These are phyloP conservation scores for Saccopteryx bilineata DNA, from an alignment of 2,113 vertebrate species.

Conservation along the genomic window DNA sequence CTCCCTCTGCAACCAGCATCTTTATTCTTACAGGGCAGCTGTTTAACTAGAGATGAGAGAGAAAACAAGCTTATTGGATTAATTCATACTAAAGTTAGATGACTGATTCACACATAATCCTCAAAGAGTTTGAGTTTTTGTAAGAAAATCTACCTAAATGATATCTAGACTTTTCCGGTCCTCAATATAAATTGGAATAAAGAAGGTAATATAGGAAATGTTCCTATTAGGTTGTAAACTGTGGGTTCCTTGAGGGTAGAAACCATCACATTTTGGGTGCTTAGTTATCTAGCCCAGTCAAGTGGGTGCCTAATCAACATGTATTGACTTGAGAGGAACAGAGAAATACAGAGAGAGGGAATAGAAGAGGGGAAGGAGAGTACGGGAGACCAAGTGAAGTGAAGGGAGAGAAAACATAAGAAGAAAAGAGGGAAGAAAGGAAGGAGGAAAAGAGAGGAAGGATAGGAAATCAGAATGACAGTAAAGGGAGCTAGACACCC, in stretches of 20 bases:
- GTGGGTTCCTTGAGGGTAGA: not conserved
- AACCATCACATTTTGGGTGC: not conserved
- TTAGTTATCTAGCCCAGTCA: not conserved
- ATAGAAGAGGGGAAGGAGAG: not conserved
- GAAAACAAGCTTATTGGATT: not conserved
- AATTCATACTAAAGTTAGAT: conserved; percentile 2
- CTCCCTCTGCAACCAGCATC: not conserved
- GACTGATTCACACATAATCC: not conserved
- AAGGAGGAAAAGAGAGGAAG: not conserved
- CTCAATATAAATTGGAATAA: not conserved
- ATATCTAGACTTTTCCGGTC: not conserved
- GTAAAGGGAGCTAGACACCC: not conserved
- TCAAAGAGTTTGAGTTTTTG: not conserved
- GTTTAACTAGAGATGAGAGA: not conserved
- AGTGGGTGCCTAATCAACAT: not conserved
- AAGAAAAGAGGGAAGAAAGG: not conserved
- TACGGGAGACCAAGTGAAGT: not conserved
- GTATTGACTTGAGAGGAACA: not conserved
- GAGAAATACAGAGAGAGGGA: not conserved
- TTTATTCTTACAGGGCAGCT: not conserved
- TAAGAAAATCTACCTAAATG: not conserved
- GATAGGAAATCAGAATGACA: not conserved
- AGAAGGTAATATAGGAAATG: not conserved
- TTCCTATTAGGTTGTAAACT: conserved; percentile 4
- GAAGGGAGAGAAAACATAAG: not conserved